These are phyloP conservation scores for Spea bombifrons DNA, from an alignment of 2,113 vertebrate species.

Conservation along the genomic window DNA sequence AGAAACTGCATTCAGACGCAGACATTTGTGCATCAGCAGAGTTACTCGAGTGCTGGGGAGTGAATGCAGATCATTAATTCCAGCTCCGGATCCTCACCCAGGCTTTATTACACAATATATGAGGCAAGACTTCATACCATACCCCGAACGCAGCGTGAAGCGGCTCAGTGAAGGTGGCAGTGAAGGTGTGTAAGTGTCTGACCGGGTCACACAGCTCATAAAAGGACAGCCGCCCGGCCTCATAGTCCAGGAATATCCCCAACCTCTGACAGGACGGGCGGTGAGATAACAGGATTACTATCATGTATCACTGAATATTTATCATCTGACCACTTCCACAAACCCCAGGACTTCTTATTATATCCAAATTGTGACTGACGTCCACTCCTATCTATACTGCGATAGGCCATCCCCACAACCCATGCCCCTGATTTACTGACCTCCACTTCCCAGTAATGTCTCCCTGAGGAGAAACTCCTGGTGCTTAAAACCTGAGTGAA, in stretches of 20 bases:
- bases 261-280: background rate
- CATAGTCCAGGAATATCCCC: background rate
- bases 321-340: background rate
- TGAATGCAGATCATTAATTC: background rate
- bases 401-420: background rate
- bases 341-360: background rate
- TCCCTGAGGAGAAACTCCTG: background rate
- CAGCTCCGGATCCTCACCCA: background rate
- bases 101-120: background rate
- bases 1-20: no score
- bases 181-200: conserved; percentile 11
- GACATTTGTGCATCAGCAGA: no score
- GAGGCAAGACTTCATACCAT: background rate
- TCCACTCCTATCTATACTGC: background rate
- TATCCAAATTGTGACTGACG: background rate
- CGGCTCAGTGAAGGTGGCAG: conserved; percentile 5
- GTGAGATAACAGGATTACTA: background rate
- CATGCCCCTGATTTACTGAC: background rate
- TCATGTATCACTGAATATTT: background rate
- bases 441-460: conserved; percentile 5
- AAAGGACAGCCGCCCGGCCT: background rate
- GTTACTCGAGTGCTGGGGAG: no score
- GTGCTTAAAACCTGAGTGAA: conserved; percentile 6
- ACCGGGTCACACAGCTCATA: background rate
- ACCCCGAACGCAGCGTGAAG: conserved; percentile 10